A percentile compares a stretch with the other conserved stretches of the same genome.
Evolutionary conservation across 1,140 invertebrate genomes (phyloP).

Genomic region (Drosophila biarmipes): DNA sequence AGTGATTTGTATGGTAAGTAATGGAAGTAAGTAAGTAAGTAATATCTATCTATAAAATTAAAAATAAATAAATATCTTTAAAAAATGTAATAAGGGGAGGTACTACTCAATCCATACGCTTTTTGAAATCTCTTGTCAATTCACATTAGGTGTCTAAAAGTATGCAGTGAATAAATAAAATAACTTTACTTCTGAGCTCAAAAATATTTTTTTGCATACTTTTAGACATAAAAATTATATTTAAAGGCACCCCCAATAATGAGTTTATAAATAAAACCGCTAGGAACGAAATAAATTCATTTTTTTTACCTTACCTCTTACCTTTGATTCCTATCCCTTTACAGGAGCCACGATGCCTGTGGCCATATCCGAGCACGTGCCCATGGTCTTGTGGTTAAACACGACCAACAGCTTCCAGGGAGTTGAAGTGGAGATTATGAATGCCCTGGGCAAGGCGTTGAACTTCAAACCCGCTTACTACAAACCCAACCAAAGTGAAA

Average conservation of each 20-base stretch:
- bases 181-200: too few species aligned
- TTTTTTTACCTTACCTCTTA: constrained; percentile 3
- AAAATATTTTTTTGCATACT: too few species aligned
- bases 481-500: constrained; percentile 86
- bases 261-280: too few species aligned
- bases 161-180: too few species aligned
- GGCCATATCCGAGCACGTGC: constrained; percentile 89
- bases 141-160: too few species aligned
- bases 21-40: too few species aligned
- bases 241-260: too few species aligned
- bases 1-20: constrained; percentile 57
- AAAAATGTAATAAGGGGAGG: too few species aligned
- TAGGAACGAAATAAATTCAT: not conserved
- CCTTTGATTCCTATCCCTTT: constrained; percentile 84
- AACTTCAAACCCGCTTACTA: constrained; percentile 89
- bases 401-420: constrained; percentile 85
- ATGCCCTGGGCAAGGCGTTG: constrained; percentile 88
- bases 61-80: too few species aligned
- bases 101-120: too few species aligned
- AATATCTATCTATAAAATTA: too few species aligned
- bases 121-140: too few species aligned
- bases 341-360: constrained; percentile 86
- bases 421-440: constrained; percentile 89
- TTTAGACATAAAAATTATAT: not conserved
- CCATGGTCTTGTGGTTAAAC: constrained; percentile 86